Percentiles rank a stretch among this genome's conserved stretches.
These are phyloP conservation scores for Clarias platycephalus DNA, from an alignment of 2,797 vertebrate species.

Conservation along the genomic window DNA sequence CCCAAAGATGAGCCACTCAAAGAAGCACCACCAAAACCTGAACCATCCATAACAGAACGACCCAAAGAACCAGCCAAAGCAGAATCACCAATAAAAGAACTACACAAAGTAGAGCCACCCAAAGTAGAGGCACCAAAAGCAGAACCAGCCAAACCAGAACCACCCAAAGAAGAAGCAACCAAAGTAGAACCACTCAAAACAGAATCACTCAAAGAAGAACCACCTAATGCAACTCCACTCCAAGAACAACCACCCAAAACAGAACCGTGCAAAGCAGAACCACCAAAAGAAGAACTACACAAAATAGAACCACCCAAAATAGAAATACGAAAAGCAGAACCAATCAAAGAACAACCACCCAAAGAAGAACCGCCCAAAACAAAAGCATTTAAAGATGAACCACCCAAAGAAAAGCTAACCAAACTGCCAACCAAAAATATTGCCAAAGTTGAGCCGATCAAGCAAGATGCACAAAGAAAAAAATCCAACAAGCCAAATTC, in stretches of 20 bases:
- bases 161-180: background rate
- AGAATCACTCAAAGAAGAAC: background rate
- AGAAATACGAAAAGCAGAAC: background rate
- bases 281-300: slow-evolving; percentile 17
- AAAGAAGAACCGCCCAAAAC: background rate
- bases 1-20: background rate
- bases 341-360: background rate
- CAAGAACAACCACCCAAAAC: background rate
- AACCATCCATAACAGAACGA: background rate
- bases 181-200: background rate
- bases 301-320: background rate
- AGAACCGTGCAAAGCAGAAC: background rate
- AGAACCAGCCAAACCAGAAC: background rate
- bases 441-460: background rate
- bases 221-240: background rate
- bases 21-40: background rate
- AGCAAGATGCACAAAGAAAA: background rate
- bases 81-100: background rate
- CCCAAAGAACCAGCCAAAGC: background rate
- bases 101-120: background rate
- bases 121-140: background rate
- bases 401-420: background rate
- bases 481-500: slow-evolving; percentile 23
- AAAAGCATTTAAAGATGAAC: background rate
- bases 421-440: background rate